Evolutionary conservation across 2,888 invertebrate genomes (phyloP), one percentile per base, ranked within the genome.

Genomic region (Prosopocoilus inquinatus): DNA sequence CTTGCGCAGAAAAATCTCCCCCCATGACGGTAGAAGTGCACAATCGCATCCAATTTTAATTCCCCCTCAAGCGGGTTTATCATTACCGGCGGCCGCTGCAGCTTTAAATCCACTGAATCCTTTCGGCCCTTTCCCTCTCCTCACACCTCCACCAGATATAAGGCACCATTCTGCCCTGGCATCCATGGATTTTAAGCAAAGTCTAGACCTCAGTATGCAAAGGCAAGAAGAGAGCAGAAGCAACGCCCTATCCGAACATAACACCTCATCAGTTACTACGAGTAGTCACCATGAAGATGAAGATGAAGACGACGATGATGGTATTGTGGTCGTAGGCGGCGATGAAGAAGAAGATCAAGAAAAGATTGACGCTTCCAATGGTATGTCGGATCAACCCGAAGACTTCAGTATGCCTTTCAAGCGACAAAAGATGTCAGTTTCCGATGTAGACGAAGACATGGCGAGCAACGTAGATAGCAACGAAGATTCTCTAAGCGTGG

Each of bases 11-110:
- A 96, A 96, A 79, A 94, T 95, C 67, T 94, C 94, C 13, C 95
- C 95, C 0, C 94, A 95, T 68, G 95, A 95, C 67, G 95, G 95
- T 0, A 83, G 95, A 64, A 93, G 92, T 58, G 87, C 94, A 2
- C 93, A 93, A 79, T 86, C 92, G 1, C 93, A 93, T 74, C 87
- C 91, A 8, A 80, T 93, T 41, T 79, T 92, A 2, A 81, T 92
- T 59, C 89, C 92, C 48, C 89, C 90, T 1, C 86, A 86, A 67
- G 80, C 85, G 5, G 85, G 87, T 0, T 73, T 88, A 2, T 81
- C 83, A 20, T 79, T 86, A 55, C 85, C 86, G 9, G 79, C 82
- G 4, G 72, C 73, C 9, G 58, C 54, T 11, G 78, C 77, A 47
- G 78, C 82, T 0, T 79, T 88, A 52, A 89, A 87, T 69, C 86